Conservation (phyloP, 2,888 invertebrate species). For the Mycalesis mineus region DNA sequence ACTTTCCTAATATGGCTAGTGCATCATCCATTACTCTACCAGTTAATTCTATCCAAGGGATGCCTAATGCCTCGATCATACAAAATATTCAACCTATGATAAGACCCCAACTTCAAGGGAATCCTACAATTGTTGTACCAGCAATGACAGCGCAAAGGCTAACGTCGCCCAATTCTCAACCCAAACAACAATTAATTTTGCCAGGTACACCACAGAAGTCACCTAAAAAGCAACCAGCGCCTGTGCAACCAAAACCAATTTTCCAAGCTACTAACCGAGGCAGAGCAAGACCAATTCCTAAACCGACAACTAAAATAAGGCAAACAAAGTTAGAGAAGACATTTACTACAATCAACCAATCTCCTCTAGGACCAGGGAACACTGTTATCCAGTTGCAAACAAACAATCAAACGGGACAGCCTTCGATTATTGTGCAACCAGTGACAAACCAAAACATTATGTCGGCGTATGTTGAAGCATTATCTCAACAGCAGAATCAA, state of each 20-base stretch:
- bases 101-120: constrained; percentile 67
- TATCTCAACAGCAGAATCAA: constrained; percentile 83
- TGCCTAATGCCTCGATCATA: constrained; percentile 67
- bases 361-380: constrained; percentile 64
- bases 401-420: constrained; percentile 75
- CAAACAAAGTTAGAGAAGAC: constrained; percentile 73
- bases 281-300: constrained; percentile 68
- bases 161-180: constrained; percentile 62
- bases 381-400: constrained; percentile 79
- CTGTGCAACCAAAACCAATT: constrained; percentile 71
- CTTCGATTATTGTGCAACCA: constrained; percentile 84
- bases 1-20: constrained; percentile 72
- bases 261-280: constrained; percentile 66
- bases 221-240: constrained; percentile 68
- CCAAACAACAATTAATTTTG: constrained; percentile 68
- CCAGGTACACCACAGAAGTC: constrained; percentile 67
- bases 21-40: constrained; percentile 72
- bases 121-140: constrained; percentile 69
- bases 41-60: constrained; percentile 70
- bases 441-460: constrained; percentile 78
- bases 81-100: constrained; percentile 76
- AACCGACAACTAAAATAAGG: constrained; percentile 67
- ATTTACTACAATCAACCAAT: constrained; percentile 67
- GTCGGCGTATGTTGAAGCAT: constrained; percentile 82
- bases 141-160: constrained; percentile 69